phyloP scores from a whole-genome alignment of 1,140 invertebrate species.

The Drosophila ironensis region DNA sequence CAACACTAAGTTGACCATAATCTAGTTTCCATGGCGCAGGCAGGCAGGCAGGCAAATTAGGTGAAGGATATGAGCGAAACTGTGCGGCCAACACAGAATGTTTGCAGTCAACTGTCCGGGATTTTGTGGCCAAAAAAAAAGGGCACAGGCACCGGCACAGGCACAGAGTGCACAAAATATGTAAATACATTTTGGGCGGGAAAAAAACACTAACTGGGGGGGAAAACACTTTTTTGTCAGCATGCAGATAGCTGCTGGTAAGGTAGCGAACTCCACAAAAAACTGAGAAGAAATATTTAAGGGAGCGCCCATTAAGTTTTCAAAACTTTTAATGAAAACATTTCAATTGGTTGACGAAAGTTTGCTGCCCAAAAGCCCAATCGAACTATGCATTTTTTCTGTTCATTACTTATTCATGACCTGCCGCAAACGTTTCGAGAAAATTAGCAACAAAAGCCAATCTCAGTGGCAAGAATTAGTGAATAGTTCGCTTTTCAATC shows the following conservation, averaged over 20 bases:
- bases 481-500: constrained; percentile 23
- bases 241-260: too few species aligned
- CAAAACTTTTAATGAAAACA: too few species aligned
- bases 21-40: constrained; percentile 47
- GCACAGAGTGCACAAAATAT: constrained; percentile 20
- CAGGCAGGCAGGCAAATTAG: constrained; percentile 48
- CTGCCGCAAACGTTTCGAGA: too few species aligned
- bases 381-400: too few species aligned
- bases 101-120: constrained; percentile 17
- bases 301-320: too few species aligned
- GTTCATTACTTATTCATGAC: too few species aligned
- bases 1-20: constrained; percentile 65
- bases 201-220: neutral
- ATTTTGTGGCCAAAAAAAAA: constrained; percentile 14
- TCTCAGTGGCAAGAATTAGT: constrained; percentile 44
- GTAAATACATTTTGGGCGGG: constrained; percentile 32
- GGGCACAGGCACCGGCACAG: neutral
- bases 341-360: too few species aligned
- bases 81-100: constrained; percentile 21
- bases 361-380: too few species aligned
- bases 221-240: neutral
- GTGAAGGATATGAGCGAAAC: constrained; percentile 61
- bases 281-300: too few species aligned
- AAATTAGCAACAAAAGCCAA: constrained; percentile 44
- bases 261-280: too few species aligned